phyloP scores from a whole-genome alignment of 1,140 invertebrate genomes.

The Rhynchophorus ferrugineus region DNA sequence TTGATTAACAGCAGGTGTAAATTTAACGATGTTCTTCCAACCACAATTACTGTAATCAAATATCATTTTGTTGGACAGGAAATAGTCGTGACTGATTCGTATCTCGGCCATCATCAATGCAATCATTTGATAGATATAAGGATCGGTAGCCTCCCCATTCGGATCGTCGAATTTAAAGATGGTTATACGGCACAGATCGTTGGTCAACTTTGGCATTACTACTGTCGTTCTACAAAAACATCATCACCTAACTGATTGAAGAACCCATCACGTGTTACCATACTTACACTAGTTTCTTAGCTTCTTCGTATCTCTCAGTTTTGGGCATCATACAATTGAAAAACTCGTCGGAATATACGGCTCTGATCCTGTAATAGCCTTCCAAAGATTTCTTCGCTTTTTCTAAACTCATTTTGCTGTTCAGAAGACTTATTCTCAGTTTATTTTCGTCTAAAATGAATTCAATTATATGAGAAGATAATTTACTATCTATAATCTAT shows the following conservation, averaged over 20 bases:
- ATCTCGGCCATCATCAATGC: slow-evolving; percentile 25
- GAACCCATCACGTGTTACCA: too few relatives aligned
- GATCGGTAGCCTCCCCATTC: slow-evolving; percentile 18
- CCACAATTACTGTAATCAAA: slow-evolving; percentile 13
- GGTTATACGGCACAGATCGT: slow-evolving; percentile 22
- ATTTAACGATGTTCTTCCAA: slow-evolving; percentile 23
- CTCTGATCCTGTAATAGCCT: slow-evolving; percentile 18
- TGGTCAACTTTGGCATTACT: slow-evolving; percentile 21
- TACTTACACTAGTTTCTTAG: slow-evolving; percentile 20
- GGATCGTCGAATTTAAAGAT: slow-evolving; percentile 17
- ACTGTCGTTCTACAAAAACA: slow-evolving; percentile 14
- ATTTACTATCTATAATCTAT: too few relatives aligned
- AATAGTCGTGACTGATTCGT: slow-evolving; percentile 14
- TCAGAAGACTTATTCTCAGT: slow-evolving; percentile 11
- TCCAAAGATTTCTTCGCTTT: slow-evolving; percentile 19
- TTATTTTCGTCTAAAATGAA: slow-evolving; percentile 11
- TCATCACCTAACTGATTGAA: too few relatives aligned
- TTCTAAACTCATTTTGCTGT: slow-evolving; percentile 25
- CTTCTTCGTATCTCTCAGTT: slow-evolving; percentile 6
- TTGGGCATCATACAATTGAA: slow-evolving; percentile 16
- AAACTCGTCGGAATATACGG: slow-evolving; percentile 13
- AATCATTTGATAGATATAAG: slow-evolving; percentile 10
- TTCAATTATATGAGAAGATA: neutral
- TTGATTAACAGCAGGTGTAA: slow-evolving; percentile 21
- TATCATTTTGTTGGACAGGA: slow-evolving; percentile 18